These are phyloP conservation scores for Limanda limanda DNA, from an alignment of 2,113 vertebrate species.

Conservation along the genomic window DNA sequence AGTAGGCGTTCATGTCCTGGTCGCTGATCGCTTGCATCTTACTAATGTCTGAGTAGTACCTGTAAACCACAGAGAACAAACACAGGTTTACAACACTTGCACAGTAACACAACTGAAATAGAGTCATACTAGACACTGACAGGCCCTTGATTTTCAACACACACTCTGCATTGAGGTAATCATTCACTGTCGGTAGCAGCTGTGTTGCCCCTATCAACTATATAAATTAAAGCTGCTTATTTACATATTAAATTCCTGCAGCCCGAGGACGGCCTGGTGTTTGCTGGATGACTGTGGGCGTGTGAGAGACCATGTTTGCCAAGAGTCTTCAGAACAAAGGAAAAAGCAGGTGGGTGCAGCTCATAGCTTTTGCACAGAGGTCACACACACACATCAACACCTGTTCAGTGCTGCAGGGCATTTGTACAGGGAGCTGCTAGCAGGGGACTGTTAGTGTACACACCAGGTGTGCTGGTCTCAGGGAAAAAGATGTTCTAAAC, in stretches of 20 bases:
- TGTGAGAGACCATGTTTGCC: slow-evolving; percentile 54
- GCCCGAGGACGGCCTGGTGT: slow-evolving; percentile 80
- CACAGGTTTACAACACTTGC: neutral
- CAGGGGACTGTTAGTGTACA: slow-evolving; percentile 19
- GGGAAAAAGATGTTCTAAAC: neutral
- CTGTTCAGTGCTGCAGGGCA: slow-evolving; percentile 54
- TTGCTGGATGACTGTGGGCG: slow-evolving; percentile 66
- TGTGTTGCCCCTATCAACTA: slow-evolving; percentile 91
- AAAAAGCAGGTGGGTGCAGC: slow-evolving; percentile 66
- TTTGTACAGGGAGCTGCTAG: slow-evolving; percentile 12
- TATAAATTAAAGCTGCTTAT: slow-evolving; percentile 94
- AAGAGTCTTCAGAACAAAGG: slow-evolving; percentile 43
- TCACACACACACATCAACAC: slow-evolving; percentile 51
- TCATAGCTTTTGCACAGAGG: slow-evolving; percentile 49
- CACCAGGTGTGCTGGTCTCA: slow-evolving; percentile 25
- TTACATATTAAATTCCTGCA: slow-evolving; percentile 96
- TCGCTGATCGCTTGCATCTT: slow-evolving; percentile 99
- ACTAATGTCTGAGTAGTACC: slow-evolving; percentile 97
- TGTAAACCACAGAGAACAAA: slow-evolving; percentile 60
- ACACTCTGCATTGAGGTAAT: slow-evolving; percentile 77
- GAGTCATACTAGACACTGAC: slow-evolving; percentile 15
- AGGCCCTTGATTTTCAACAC: slow-evolving; percentile 14
- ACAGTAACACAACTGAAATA: slow-evolving; percentile 17
- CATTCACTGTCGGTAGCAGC: slow-evolving; percentile 94
- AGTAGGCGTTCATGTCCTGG: slow-evolving; percentile 99